Conservation (phyloP, 2,797 vertebrate species). For the Macropodus opercularis region DNA sequence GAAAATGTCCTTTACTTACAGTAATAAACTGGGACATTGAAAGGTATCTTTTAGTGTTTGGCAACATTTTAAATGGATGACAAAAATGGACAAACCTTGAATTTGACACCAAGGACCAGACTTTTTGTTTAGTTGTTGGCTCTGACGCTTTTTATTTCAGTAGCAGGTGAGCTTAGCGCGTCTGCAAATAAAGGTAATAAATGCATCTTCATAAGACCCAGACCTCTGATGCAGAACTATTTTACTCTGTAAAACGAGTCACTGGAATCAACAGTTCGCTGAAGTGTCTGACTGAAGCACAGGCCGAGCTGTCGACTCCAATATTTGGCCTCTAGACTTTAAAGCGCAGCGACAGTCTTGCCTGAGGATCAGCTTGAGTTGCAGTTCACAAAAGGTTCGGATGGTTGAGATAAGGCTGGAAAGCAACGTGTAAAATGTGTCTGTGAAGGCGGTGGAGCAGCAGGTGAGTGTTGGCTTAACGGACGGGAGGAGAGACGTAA, state of each 20-base stretch:
- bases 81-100: neutral
- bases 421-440: slow-evolving; percentile 43
- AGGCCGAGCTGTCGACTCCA: slow-evolving; percentile 13
- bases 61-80: no score
- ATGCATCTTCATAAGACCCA: no score
- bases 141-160: no score
- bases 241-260: neutral
- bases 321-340: slow-evolving; percentile 8
- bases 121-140: no score
- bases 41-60: neutral
- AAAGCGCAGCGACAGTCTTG: slow-evolving; percentile 1
- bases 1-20: neutral
- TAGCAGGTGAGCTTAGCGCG: no score
- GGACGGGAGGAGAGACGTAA: no score
- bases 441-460: slow-evolving; percentile 25
- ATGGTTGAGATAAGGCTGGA: slow-evolving; percentile 14
- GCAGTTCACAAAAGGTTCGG: slow-evolving; percentile 31
- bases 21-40: neutral
- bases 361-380: slow-evolving; percentile 19
- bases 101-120: no score
- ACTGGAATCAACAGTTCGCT: slow-evolving; percentile 14
- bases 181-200: neutral
- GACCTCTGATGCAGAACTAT: neutral
- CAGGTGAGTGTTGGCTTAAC: no score
- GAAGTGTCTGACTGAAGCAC: slow-evolving; percentile 1